Evolutionary conservation across 2,888 invertebrate species (phyloP).

Genomic region (Calameuta pallipes): DNA sequence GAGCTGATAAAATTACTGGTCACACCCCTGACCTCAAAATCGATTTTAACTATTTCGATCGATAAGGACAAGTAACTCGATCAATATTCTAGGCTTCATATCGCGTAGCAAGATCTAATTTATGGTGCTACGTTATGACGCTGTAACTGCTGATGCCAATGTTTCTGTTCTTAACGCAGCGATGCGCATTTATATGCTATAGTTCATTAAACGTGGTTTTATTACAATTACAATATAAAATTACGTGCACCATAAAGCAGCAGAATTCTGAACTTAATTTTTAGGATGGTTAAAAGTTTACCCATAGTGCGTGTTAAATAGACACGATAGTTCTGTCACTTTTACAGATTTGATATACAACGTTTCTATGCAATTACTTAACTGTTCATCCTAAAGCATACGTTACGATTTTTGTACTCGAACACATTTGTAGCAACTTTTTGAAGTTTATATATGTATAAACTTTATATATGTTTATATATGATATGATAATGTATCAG

Average conservation of each 20-base stretch:
- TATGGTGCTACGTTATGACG: not conserved
- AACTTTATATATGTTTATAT: too few relatives aligned
- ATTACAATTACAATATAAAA: not conserved
- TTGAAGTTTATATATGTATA: not conserved
- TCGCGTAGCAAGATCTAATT: not conserved
- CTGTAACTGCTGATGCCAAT: not conserved
- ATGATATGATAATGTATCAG: not conserved
- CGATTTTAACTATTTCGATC: not conserved
- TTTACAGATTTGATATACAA: not conserved
- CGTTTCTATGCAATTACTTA: not conserved
- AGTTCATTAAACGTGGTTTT: slow-evolving; percentile 3
- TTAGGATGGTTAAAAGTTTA: too few relatives aligned
- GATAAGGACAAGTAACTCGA: not conserved
- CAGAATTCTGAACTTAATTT: not conserved
- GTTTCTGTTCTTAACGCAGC: not conserved
- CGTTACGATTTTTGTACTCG: not conserved
- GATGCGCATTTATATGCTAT: not conserved
- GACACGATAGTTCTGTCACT: not conserved
- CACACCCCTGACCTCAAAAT: not conserved
- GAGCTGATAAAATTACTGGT: slow-evolving; percentile 13
- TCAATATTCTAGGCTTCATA: not conserved
- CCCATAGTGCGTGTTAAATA: too few relatives aligned
- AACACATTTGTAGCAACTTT: not conserved
- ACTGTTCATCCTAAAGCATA: not conserved
- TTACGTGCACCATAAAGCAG: not conserved